Percentiles rank a stretch among this genome's conserved stretches.
phyloP scores from a whole-genome alignment of 2,797 vertebrate species.

The Heterohyrax brucei region DNA sequence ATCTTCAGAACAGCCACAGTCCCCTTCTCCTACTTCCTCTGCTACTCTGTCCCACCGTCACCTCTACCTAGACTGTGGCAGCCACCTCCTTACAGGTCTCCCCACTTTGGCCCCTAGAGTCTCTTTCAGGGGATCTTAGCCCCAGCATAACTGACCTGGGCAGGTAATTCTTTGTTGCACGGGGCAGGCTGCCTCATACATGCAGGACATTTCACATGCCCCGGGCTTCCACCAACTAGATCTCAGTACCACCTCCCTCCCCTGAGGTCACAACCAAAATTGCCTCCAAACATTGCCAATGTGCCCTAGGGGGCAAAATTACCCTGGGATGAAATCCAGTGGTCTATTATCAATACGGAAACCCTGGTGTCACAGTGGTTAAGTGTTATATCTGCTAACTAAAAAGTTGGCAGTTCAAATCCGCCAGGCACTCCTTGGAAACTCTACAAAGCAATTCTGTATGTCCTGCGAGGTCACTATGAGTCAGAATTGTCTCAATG shows the following conservation, averaged over 20 bases:
- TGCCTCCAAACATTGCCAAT: neutral
- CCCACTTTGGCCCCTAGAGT: neutral
- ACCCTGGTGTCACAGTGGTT: neutral
- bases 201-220: neutral
- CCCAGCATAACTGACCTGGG: neutral
- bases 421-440: too few species aligned
- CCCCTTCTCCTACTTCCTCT: neutral
- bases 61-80: neutral
- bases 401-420: too few species aligned
- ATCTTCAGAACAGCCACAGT: neutral
- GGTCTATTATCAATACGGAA: neutral
- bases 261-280: neutral
- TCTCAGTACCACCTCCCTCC: neutral
- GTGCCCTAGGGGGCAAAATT: neutral
- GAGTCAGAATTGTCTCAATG: too few species aligned
- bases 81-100: neutral
- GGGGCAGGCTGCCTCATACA: neutral
- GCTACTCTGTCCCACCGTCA: neutral
- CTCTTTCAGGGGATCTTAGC: neutral
- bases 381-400: too few species aligned
- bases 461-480: too few species aligned
- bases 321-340: neutral
- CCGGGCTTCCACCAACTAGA: neutral
- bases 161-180: neutral
- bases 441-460: too few species aligned